Percentiles rank a stretch among this genome's conserved stretches.
These are phyloP conservation scores for Cantharis rustica DNA, from an alignment of 2,888 invertebrate genomes.

Conservation along the genomic window DNA sequence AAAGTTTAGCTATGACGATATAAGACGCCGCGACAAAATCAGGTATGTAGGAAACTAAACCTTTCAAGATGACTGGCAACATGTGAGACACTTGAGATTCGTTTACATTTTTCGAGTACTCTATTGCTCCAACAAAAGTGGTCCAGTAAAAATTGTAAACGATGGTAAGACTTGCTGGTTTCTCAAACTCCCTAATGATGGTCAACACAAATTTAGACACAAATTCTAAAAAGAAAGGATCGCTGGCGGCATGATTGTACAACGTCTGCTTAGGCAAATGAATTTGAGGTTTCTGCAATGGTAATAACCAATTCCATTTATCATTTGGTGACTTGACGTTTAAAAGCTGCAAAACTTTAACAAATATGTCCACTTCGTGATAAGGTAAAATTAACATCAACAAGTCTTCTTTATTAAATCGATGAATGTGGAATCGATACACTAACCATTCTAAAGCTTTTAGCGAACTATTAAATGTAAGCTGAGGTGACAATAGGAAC, in stretches of 20 bases:
- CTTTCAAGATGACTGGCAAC: constrained; percentile 72
- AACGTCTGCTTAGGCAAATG: constrained; percentile 74
- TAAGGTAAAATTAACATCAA: constrained; percentile 86
- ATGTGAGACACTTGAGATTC: constrained; percentile 72
- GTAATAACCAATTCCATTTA: constrained; percentile 77
- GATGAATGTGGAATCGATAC: constrained; percentile 84
- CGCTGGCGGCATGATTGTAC: constrained; percentile 71
- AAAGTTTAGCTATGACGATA: constrained; percentile 73
- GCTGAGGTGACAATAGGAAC: constrained; percentile 82
- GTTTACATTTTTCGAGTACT: constrained; percentile 54
- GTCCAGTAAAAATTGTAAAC: constrained; percentile 83
- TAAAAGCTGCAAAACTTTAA: constrained; percentile 77
- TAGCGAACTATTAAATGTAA: constrained; percentile 81
- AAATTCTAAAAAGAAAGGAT: constrained; percentile 66
- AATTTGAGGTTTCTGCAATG: constrained; percentile 75
- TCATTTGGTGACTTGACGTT: constrained; percentile 65
- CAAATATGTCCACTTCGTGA: constrained; percentile 90
- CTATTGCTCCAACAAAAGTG: constrained; percentile 72
- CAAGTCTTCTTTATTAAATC: constrained; percentile 83
- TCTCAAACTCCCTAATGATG: constrained; percentile 65
- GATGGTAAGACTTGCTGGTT: constrained; percentile 67
- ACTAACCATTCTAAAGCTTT: constrained; percentile 96
- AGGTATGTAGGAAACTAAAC: constrained; percentile 67
- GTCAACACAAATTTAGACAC: constrained; percentile 63
- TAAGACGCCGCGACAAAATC: constrained; percentile 78